Conservation (phyloP, 2,888 invertebrate species). For the Agonopterix heracliana region DNA sequence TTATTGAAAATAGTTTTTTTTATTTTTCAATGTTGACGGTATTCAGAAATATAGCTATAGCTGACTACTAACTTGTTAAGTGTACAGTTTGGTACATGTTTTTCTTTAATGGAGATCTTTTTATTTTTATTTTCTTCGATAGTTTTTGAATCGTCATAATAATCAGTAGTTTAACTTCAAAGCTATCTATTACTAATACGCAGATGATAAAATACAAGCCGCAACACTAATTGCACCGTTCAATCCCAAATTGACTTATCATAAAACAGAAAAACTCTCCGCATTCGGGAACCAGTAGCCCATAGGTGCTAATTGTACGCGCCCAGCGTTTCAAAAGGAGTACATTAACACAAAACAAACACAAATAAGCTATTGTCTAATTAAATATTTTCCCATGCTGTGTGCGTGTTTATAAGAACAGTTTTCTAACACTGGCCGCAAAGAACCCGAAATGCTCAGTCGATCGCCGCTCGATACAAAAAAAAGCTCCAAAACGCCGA, state of each 20-base stretch:
- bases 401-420: conserved; percentile 31
- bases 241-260: conserved; percentile 55
- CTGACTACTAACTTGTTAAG: too few relatives aligned
- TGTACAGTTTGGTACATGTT: too few relatives aligned
- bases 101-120: too few relatives aligned
- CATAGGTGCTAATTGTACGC: conserved; percentile 63
- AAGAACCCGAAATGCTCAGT: conserved; percentile 48
- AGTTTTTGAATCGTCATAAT: too few relatives aligned
- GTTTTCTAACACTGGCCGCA: conserved; percentile 29
- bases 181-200: too few relatives aligned
- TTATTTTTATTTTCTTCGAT: too few relatives aligned
- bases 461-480: conserved; percentile 42
- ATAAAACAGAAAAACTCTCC: conserved; percentile 43
- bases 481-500: conserved; percentile 42
- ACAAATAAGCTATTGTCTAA: conserved; percentile 75
- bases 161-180: too few relatives aligned
- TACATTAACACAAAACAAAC: conserved; percentile 74
- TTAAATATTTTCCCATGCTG: conserved; percentile 74
- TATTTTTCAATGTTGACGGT: too few relatives aligned
- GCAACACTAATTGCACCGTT: neutral
- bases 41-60: too few relatives aligned
- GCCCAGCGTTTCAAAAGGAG: conserved; percentile 57
- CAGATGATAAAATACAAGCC: too few relatives aligned
- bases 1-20: neutral
- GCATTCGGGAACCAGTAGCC: conserved; percentile 49